phyloP scores from a whole-genome alignment of 2,113 vertebrate species.

The Misgurnus anguillicaudatus region DNA sequence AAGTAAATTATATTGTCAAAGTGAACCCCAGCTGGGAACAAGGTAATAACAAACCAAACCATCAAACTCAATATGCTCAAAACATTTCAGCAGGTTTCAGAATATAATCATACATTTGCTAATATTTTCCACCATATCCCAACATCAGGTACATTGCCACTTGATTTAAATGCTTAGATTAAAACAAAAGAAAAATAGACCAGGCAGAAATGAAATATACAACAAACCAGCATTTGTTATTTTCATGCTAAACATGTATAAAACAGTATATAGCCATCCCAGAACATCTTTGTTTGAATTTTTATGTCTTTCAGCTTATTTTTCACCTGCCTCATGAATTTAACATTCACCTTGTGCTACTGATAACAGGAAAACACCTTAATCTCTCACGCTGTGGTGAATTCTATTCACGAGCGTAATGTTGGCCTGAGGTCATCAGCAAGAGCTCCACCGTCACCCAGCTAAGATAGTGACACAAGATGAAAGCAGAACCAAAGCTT shows the following conservation, averaged over 20 bases:
- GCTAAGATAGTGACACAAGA: conserved; percentile 16
- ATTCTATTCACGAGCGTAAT: conserved; percentile 8
- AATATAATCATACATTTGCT: background rate
- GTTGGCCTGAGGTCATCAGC: conserved; percentile 12
- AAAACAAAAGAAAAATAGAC: background rate
- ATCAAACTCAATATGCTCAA: background rate
- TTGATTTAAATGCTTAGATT: background rate
- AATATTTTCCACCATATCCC: background rate
- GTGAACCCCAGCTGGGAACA: background rate
- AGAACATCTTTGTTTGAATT: background rate
- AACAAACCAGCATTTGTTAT: background rate
- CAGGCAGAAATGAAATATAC: background rate
- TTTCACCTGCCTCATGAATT: background rate
- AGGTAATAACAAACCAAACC: background rate
- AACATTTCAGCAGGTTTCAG: background rate
- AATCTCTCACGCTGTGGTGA: background rate
- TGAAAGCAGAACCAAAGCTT: conserved; percentile 26
- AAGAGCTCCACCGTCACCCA: conserved; percentile 3
- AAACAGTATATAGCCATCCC: background rate
- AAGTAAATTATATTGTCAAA: background rate
- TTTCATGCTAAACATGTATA: background rate
- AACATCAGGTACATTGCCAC: background rate
- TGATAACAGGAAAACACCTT: conserved; percentile 9
- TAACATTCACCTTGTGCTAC: background rate
- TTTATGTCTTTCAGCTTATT: background rate